Base-by-base conservation (phyloP, 2,888 invertebrate genomes). In the Euzophera pinguis region DNA sequence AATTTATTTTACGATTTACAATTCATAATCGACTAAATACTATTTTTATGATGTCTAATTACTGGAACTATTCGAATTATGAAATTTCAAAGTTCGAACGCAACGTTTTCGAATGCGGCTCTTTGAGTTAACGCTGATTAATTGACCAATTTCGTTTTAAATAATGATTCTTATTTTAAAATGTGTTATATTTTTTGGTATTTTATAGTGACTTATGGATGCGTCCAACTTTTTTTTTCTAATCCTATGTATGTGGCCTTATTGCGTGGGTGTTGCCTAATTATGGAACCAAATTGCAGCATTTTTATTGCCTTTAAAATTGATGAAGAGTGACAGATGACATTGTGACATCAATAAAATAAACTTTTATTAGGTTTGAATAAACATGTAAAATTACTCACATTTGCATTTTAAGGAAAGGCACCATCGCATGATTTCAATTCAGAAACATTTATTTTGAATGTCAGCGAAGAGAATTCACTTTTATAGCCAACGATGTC, bases 91-190 rank as follows among this genome's bases (percentile, higher is more conserved):
- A 17, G 17, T 16, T 17, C n/a, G 32, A 42, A 42, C 13, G 22
- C 22, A 22, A 3, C 22, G 22, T 22, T 5, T 22, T 22, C 22
- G 5, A 22, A 5, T 22, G 54, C 54, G 60, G 54, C 42, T 49
- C 50, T 63, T 58, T 54, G 54, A 50, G 67, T 73, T 70, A 61
- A 65, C 56, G 59, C 59, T 76, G 71, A 76, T 72, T 65, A 69
- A 78, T 76, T 64, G 72, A 54, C 61, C 71, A 75, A 74, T 77
- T 73, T 69, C 60, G 63, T 61, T 58, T 60, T 63, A 57, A 42
- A 69, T 60, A 62, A 62, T 57, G 56, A 63, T 63, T 60, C 60
- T 53, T 59, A 58, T 57, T 54, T 54, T 50, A 43, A 38, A 38
- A 39, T 51, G n/a, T n/a, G n/a, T 29, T 13, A 43, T 13, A 29